Conservation (phyloP, 2,113 vertebrate genomes). For the Pica pica region DNA sequence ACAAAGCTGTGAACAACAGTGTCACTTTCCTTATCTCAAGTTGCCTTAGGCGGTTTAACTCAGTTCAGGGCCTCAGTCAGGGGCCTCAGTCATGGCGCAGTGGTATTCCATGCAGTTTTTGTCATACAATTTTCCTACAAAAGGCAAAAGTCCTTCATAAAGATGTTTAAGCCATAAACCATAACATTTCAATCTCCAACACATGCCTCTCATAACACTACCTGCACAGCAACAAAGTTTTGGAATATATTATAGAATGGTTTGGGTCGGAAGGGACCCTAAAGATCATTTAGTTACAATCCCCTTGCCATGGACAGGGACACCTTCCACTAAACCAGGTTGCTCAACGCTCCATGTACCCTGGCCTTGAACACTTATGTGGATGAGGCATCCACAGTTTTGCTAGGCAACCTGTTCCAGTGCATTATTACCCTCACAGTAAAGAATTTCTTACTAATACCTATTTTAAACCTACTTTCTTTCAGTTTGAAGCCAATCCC, state of each 20-base stretch:
- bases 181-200: background rate
- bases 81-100: background rate
- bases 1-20: background rate
- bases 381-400: background rate
- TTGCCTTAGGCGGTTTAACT: fast-evolving
- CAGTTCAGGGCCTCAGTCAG: background rate
- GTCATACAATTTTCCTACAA: background rate
- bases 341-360: background rate
- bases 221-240: background rate
- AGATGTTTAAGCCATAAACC: background rate
- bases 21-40: background rate
- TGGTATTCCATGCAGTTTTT: background rate
- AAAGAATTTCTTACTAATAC: background rate
- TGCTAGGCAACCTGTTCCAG: background rate
- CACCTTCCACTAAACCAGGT: background rate
- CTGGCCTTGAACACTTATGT: background rate
- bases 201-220: background rate
- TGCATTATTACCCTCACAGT: background rate
- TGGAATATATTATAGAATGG: background rate
- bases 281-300: background rate
- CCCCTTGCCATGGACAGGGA: background rate
- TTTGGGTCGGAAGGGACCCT: background rate
- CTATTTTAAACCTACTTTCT: background rate
- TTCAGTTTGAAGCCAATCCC: background rate
- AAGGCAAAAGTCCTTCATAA: background rate